These are phyloP conservation scores for Recurvirostra avosetta DNA, from an alignment of 2,113 vertebrate species.

Conservation along the genomic window DNA sequence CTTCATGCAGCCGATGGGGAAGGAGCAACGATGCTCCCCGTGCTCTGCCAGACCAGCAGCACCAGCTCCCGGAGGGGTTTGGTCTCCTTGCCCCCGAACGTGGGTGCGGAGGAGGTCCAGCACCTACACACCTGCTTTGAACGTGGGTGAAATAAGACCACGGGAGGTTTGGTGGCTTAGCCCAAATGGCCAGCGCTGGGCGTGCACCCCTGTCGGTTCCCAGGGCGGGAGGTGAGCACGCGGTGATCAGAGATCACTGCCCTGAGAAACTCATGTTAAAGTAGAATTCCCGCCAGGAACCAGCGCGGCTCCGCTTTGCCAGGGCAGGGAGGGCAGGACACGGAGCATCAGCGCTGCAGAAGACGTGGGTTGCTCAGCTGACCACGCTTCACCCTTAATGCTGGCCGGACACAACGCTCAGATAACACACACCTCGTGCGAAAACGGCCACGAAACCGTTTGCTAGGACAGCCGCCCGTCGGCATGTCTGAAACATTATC, in stretches of 20 bases:
- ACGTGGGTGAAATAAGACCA: neutral
- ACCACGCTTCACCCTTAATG: neutral
- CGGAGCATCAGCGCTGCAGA: neutral
- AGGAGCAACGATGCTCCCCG: accelerated
- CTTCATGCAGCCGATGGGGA: accelerated
- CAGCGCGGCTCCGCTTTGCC: accelerated
- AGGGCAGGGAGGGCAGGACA: neutral
- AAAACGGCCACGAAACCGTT: accelerated
- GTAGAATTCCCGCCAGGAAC: neutral
- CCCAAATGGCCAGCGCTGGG: no score
- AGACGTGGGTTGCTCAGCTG: neutral
- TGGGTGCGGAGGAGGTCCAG: neutral
- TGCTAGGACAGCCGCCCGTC: neutral
- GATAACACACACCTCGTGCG: neutral
- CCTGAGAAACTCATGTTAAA: neutral
- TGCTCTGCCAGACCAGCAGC: neutral
- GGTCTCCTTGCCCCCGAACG: neutral
- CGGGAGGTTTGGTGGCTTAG: neutral
- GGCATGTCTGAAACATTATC: accelerated
- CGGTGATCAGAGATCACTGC: neutral
- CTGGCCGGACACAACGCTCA: accelerated
- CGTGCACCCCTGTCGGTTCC: accelerated
- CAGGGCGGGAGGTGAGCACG: neutral
- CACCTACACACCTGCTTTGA: neutral
- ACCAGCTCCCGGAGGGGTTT: neutral